Base-by-base conservation (phyloP, 2,113 vertebrate species). In the Notiomystis cincta region DNA sequence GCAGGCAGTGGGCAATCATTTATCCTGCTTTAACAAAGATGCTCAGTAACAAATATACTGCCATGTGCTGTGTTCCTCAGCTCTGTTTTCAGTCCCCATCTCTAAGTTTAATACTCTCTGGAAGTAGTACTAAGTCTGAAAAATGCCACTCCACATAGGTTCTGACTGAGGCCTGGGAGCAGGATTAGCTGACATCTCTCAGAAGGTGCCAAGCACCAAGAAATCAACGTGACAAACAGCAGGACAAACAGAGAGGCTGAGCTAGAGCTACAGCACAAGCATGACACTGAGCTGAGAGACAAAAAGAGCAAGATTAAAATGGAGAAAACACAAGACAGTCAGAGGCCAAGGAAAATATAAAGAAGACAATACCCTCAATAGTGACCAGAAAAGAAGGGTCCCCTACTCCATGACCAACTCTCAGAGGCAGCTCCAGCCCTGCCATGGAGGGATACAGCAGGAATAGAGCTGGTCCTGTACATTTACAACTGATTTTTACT, bases 211-310 rank as follows among this genome's bases (percentile, higher is more conserved):
- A 47, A 56, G n/a, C 24, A 33, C n/a, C 2, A 0, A 0, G 15
- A n/a, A 48, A 25, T 73, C 0, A 0, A 9, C 0, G 15, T 53
- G 62, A 69, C 33, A 69, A 23, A 61, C 0, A 23, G 27, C 54
- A 64, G 57, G 13, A 38, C 27, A 45, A 64, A 30, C 1, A 0
- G 8, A 21, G 35, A 78, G 65, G n/a, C 73, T 51, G 47, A 84
- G 71, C 23, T 2, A 38, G 58, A 67, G 37, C 37, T 27, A 16
- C 1, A 17, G 35, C 7, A 51, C 25, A 37, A 58, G 44, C 56
- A 17, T 1, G 3, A 23, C 16, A 38, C 21, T 22, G 64, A 75
- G n/a, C 11, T 30, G 14, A 78, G 58, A 67, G 54, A 53, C 42
- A 80, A 90, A 80, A 91, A 45, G 10, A 75, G 25, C 47, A 70